Base-by-base conservation (phyloP, 2,888 invertebrate species). In the Parascotia fuliginaria region DNA sequence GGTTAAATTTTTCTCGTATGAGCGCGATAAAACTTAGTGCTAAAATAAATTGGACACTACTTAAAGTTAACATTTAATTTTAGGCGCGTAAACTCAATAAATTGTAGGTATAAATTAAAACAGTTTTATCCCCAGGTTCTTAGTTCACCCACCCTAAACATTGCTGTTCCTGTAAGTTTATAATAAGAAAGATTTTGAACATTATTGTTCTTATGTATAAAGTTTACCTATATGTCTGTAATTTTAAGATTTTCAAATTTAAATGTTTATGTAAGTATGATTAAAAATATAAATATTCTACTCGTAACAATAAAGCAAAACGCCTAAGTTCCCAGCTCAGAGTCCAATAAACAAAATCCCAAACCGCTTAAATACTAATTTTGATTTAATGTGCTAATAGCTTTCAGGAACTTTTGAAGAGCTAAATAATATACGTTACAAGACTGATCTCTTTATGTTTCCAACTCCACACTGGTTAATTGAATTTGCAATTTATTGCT, bases 401-500 rank as follows among this genome's bases (percentile, higher is more conserved):
- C 12, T 41, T 32, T 4, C 3, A 13, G 4, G 19, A 63, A 67
- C 34, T 56, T 55, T 13, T 29, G n/a, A 52, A 52, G 31, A 28
- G 42, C 45, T 49, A 58, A 54, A 52, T 44, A 55, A 39, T 53
- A 44, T 53, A 55, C 33, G 54, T 49, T 41, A 34, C 32, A 42
- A 45, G 19, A 53, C 38, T 44, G 51, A 31, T 42, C 49, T 55
- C 54, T 67, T 42, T 49, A 44, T 47, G 33, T 7, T 41, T 3
- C 16, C 9, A 52, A 61, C 39, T 68, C 56, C 34, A 34, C 49
- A 32, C 47, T 34, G 47, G 37, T 46, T 65, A 48, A 50, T 58
- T 51, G 55, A 66, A 54, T 62, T 50, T 13, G 13, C 4, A 50
- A 58, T 65, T 68, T 55, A 55, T 55, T 49, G 46, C 33, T 48